Evolutionary conservation across 2,797 vertebrate genomes (phyloP), one percentile per base, ranked within the genome.

Genomic region (Enteromius afrohamiltoni): DNA sequence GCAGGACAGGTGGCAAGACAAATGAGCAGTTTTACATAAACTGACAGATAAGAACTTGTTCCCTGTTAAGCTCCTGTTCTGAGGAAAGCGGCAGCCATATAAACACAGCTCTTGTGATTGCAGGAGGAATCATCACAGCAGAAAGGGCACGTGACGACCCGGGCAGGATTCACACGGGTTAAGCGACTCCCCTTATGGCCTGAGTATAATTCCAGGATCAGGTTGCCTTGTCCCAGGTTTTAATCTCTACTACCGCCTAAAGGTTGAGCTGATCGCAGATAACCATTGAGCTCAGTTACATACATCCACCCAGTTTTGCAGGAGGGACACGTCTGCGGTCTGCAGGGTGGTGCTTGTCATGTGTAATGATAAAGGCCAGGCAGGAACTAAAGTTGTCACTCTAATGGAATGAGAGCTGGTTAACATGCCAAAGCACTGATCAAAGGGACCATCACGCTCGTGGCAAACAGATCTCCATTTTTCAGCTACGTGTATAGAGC

Each of bases 41-140:
- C 83, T 76, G 82, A 84, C 86, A 89, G 86, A 87, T 87, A 89
- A 85, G 81, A 64, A 84, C 74, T 84, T 82, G 83, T 85, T 86
- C 71, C 55, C 58, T 71, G 69, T 84, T 83, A 82, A 77, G 79
- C 67, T 65, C 34, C 55, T 40, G 82, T 71, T 86, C 77, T 75
- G 68, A 85, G 79, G 74, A 85, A 87, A 73, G 37, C 47, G n/a
- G 58, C 21, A 26, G 6, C 65, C n/a, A 55, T 84, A 67, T 78
- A 80, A 83, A 85, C 31, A 69, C 80, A 69, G 42, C 67, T 49
- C 71, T 58, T 60, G 73, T 58, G 76, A 86, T 37, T 47, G 45
- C 75, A 83, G 77, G 8, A 68, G 68, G 77, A 84, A 74, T 79
- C 67, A 58, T 74, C 82, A 77, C 53, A 82, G 83, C 62, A 80